Base-by-base conservation (phyloP, 53 echinoderm and acorn worm species). In the Holothuria scabra region DNA sequence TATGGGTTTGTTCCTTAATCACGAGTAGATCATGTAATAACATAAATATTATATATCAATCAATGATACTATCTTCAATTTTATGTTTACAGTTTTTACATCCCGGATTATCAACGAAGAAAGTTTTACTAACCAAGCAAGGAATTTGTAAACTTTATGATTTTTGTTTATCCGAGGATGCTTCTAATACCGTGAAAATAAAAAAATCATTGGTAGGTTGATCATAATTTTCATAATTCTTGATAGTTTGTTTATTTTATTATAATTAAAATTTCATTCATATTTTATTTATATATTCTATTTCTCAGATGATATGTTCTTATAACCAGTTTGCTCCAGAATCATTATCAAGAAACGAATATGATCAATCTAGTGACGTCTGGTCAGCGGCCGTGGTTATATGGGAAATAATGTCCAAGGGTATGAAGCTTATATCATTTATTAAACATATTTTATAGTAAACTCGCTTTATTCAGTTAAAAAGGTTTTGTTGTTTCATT, bases 71-170 rank as follows among this genome's bases (percentile, higher is more conserved):
- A n/a, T n/a, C n/a, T n/a, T n/a, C n/a, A 48, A 8, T 12, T 29
- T 67, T 35, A 33, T 31, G 67, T 29, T 20, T 20, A 13, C 44
- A 71, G 71, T 71, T 71, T 71, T 12, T 71, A 5, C 71, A 71
- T 26, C 71, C 71, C 0, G 71, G 71, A 22, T 48, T 71, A 22
- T 5, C 71, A 20, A 71, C 71, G 23, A 71, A 71, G 71, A 71
- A 71, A 71, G 35, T 71, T 19, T 44, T 71, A 71, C 71, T 71
- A 41, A 71, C 71, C 21, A 71, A 71, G 19, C 71, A 41, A 71
- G 71, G 71, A 20, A 71, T 71, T 11, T 71, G 71, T 44, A 71
- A 71, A 44, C 71, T 71, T 6, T 71, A 71, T 48, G 71, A 71
- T n/a, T 71, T 71, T 22, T 71, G 44, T 41, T 48, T 71, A 12